A percentile compares a stretch with the other conserved stretches of the same genome.
Evolutionary conservation across 1,140 invertebrate genomes (phyloP).

Genomic region (Anastrepha ludens): DNA sequence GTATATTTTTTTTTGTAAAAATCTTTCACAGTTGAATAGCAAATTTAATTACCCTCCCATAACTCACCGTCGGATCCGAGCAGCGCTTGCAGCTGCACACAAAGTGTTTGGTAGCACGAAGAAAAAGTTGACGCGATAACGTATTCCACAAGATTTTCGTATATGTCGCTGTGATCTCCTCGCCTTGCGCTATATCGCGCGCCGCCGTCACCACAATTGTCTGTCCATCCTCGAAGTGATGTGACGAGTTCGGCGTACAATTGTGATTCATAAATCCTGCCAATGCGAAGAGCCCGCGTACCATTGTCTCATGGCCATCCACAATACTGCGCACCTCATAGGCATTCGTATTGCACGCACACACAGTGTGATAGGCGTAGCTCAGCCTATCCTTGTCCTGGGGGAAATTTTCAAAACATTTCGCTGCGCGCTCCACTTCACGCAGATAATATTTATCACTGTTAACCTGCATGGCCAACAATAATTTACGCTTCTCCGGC

Average conservation of each 20-base stretch:
- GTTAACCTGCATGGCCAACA: constrained; percentile 78
- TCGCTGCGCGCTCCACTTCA: constrained; percentile 79
- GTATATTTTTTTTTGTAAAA: neutral
- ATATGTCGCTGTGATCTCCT: constrained; percentile 84
- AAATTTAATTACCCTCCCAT: neutral
- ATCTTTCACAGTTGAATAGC: neutral
- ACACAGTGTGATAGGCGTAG: constrained; percentile 75
- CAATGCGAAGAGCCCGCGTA: constrained; percentile 83
- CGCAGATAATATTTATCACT: constrained; percentile 75
- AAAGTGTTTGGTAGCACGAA: constrained; percentile 85
- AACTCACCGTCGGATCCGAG: constrained; percentile 80
- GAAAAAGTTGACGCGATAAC: constrained; percentile 78
- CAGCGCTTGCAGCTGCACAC: constrained; percentile 83
- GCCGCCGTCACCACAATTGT: constrained; percentile 80
- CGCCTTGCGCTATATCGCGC: constrained; percentile 78
- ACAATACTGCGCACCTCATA: constrained; percentile 80
- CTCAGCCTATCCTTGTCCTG: constrained; percentile 80
- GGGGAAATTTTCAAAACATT: constrained; percentile 76
- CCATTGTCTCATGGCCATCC: constrained; percentile 75
- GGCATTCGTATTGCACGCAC: constrained; percentile 83
- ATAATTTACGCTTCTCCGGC: constrained; percentile 76
- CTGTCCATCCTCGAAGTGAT: constrained; percentile 78
- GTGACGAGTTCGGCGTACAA: constrained; percentile 84
- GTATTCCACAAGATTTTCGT: constrained; percentile 85
- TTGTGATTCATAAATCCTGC: constrained; percentile 84